These are phyloP conservation scores for Halcyon senegalensis DNA, from an alignment of 2,113 vertebrate genomes.

Conservation along the genomic window DNA sequence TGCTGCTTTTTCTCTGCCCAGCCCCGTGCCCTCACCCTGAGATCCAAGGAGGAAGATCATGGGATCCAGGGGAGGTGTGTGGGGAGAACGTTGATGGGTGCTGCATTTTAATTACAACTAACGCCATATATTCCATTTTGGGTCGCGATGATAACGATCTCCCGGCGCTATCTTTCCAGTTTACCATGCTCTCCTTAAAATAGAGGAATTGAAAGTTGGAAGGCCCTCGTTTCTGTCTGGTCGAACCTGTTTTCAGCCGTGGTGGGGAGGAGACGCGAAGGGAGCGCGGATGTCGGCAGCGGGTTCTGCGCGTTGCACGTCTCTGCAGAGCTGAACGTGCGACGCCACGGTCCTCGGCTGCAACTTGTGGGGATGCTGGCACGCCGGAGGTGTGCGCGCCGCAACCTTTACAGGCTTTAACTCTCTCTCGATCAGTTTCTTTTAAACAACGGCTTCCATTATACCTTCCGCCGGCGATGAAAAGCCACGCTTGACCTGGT, in stretches of 20 bases:
- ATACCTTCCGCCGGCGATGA: background rate
- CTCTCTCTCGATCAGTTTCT: background rate
- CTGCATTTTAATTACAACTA: background rate
- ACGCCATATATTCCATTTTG: fast-evolving
- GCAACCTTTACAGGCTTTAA: background rate
- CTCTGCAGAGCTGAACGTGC: background rate
- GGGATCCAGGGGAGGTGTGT: background rate
- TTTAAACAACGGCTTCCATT: background rate
- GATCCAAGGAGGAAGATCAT: fast-evolving
- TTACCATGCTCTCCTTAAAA: background rate
- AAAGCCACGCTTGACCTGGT: background rate
- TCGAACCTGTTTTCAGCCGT: background rate
- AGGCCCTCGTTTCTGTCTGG: background rate
- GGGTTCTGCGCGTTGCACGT: background rate
- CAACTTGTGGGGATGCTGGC: background rate
- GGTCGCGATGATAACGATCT: fast-evolving
- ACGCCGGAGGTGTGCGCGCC: background rate
- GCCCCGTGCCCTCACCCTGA: fast-evolving
- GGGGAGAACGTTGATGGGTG: fast-evolving
- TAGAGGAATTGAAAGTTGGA: background rate
- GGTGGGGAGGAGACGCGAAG: background rate
- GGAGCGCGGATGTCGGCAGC: background rate
- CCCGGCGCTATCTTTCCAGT: fast-evolving
- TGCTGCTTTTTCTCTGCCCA: background rate
- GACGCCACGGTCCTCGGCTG: background rate